These are phyloP conservation scores for Oceanites oceanicus DNA, from an alignment of 2,113 vertebrate species.

Conservation along the genomic window DNA sequence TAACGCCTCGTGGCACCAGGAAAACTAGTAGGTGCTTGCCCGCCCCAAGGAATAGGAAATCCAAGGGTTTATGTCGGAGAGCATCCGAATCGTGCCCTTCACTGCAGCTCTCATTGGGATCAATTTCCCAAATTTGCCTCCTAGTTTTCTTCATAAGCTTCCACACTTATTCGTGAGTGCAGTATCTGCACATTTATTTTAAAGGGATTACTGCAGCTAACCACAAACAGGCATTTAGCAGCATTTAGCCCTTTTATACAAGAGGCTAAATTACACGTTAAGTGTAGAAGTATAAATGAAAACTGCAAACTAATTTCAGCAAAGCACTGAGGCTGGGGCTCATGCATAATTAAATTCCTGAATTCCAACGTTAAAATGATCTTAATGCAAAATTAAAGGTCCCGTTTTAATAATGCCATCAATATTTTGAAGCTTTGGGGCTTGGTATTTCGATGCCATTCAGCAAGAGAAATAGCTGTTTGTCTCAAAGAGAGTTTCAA, in stretches of 20 bases:
- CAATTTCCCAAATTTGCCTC: neutral
- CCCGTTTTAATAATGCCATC: neutral
- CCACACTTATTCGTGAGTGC: fast-evolving
- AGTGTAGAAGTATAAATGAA: neutral
- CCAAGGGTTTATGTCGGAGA: fast-evolving
- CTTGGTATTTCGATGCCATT: neutral
- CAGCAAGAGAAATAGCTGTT: neutral
- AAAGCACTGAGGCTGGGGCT: neutral
- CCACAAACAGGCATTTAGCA: neutral
- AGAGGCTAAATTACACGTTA: neutral
- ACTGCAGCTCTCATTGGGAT: neutral
- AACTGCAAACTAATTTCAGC: neutral
- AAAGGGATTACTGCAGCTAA: neutral
- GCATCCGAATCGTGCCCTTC: fast-evolving
- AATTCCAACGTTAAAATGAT: neutral
- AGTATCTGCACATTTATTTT: neutral
- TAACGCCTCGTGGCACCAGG: fast-evolving
- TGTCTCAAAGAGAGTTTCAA: neutral
- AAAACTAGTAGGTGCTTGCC: too few relatives aligned
- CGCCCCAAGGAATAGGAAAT: neutral
- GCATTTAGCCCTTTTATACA: neutral
- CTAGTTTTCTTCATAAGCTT: neutral
- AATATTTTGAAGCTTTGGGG: neutral
- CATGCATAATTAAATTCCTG: neutral
- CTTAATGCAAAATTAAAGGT: neutral